A percentile compares a stretch with the other conserved stretches of the same genome.
These are phyloP conservation scores for Actinia tenebrosa DNA, from an alignment of 64 coral and sea anemone genomes.

Conservation along the genomic window DNA sequence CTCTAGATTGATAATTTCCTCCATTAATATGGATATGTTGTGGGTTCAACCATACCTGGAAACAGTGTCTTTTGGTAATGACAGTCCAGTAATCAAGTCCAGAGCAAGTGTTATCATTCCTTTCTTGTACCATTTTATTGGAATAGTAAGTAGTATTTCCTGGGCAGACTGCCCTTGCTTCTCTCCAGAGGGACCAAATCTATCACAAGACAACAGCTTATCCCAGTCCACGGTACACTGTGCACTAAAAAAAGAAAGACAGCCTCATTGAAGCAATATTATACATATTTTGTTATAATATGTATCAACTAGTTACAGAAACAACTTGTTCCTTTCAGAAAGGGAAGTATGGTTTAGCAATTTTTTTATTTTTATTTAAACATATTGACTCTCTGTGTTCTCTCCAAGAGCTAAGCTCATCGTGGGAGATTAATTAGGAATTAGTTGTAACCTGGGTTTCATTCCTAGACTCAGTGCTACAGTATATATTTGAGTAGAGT, in stretches of 20 bases:
- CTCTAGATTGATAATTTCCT: no score
- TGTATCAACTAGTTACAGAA: no score
- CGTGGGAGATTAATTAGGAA: no score
- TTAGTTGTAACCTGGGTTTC: no score
- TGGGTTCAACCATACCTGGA: not conserved
- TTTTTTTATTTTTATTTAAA: no score
- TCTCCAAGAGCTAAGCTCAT: no score
- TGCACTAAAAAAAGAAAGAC: not conserved
- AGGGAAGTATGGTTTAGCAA: no score
- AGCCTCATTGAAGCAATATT: not conserved
- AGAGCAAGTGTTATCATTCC: conserved; percentile 22
- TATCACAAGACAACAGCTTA: not conserved
- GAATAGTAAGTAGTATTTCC: conserved; percentile 11
- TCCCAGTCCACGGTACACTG: not conserved
- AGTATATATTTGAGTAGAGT: no score
- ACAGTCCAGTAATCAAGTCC: conserved; percentile 22
- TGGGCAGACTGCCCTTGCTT: not conserved
- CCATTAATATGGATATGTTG: not conserved
- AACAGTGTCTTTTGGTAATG: not conserved
- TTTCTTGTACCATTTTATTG: conserved; percentile 18
- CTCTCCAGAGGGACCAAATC: not conserved
- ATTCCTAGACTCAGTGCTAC: no score
- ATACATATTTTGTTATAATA: not conserved
- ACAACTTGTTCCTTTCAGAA: no score
- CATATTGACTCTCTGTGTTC: no score